phyloP scores from a whole-genome alignment of 1,140 invertebrate species.

The Zaprionus vittiger region DNA sequence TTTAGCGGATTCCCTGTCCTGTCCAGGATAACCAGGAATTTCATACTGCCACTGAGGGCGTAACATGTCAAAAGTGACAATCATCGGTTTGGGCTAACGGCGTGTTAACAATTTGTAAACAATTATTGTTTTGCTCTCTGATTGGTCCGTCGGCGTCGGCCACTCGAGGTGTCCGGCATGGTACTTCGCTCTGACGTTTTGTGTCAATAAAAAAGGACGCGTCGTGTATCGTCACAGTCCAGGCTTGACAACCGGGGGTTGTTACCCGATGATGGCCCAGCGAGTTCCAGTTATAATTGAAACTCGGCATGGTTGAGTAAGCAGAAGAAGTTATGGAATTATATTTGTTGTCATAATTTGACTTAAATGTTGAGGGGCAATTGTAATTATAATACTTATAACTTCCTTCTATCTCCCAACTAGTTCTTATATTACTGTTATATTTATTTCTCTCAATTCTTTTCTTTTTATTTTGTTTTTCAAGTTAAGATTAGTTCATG shows the following conservation, averaged over 20 bases:
- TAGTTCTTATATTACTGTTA: too few relatives aligned
- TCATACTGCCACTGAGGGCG: constrained; percentile 46
- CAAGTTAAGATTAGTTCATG: too few relatives aligned
- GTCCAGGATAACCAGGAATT: constrained; percentile 31
- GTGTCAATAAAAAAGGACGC: constrained; percentile 62
- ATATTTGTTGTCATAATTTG: not conserved
- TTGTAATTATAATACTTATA: not conserved
- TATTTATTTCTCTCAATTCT: too few relatives aligned
- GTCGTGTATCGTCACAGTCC: constrained; percentile 21
- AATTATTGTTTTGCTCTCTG: constrained; percentile 82
- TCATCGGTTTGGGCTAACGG: constrained; percentile 49
- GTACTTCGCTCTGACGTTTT: constrained; percentile 60
- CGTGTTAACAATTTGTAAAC: constrained; percentile 84
- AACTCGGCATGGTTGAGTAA: not conserved
- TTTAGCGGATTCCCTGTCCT: constrained; percentile 41
- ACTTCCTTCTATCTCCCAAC: too few relatives aligned
- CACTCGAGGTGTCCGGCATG: constrained; percentile 58
- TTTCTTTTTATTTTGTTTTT: too few relatives aligned
- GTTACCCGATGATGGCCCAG: constrained; percentile 3
- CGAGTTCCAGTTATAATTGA: not conserved
- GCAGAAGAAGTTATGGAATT: constrained; percentile 2
- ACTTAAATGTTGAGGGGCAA: not conserved
- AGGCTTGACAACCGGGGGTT: constrained; percentile 43
- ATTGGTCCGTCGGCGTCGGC: constrained; percentile 60
- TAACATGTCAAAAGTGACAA: constrained; percentile 79